Base-by-base conservation (phyloP, 2,888 invertebrate species). In the Tortrix viridana region DNA sequence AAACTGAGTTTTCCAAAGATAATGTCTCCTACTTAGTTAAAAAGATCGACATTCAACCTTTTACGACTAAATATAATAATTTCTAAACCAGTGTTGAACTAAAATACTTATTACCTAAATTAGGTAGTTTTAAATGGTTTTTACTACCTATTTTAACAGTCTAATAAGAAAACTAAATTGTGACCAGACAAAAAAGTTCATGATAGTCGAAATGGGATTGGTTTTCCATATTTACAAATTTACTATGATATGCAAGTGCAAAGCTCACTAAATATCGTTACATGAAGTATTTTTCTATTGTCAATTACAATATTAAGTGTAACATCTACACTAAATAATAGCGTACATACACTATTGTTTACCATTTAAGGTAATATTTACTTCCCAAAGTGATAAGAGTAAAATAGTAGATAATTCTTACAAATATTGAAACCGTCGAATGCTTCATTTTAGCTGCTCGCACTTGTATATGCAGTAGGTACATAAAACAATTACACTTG, bases 211-310 rank as follows among this genome's bases (percentile, higher is more conserved):
- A 52, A 62, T 59, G 63, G 52, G 44, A 64, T 59, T 59, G 38
- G 48, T 41, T 55, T 60, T 67, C 71, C 75, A 76, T 89, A 90
- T 90, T 88, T 90, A 89, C 90, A 91, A 74, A 79, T 81, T 79
- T 74, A 74, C 74, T 82, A 89, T 92, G 92, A 92, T 92, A 92
- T 92, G 92, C 92, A 91, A 92, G 89, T 90, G 92, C 92, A 90
- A 91, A 92, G 92, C 92, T 92, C 92, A 88, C 92, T 92, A 91
- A 89, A 88, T 83, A 85, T 82, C 82, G 79, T 86, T 82, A 78
- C 72, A 73, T 73, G 74, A 72, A 75, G 71, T 76, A 74, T 61
- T 69, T 43, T 55, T 71, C 79, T 81, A 81, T 80, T 80, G 80
- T 79, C 80, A 73, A 69, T 69, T 68, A 81, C 77, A 80, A 74